Evolutionary conservation across 2,888 invertebrate species (phyloP).

Genomic region (Litoditis marina): DNA sequence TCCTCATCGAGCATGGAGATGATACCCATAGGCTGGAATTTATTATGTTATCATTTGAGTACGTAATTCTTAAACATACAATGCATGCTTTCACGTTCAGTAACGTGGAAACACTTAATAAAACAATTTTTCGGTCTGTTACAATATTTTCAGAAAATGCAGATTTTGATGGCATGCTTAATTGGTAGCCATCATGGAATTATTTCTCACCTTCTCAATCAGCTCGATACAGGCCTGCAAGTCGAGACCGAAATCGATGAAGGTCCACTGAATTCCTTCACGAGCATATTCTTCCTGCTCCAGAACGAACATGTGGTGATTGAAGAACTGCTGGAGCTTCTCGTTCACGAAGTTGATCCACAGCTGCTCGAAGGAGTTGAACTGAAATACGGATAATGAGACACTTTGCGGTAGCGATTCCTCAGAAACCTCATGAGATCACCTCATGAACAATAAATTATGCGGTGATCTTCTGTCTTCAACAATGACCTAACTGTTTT

Average conservation of each 20-base stretch:
- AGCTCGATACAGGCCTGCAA: conserved; percentile 91
- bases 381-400: too few relatives aligned
- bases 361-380: conserved; percentile 94
- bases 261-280: conserved; percentile 90
- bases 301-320: conserved; percentile 83
- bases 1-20: conserved; percentile 62
- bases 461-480: too few relatives aligned
- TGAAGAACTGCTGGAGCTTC: conserved; percentile 75
- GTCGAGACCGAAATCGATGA: conserved; percentile 97
- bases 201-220: conserved; percentile 77
- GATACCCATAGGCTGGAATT: conserved; percentile 59
- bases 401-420: too few relatives aligned
- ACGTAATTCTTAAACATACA: conserved; percentile 11
- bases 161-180: too few relatives aligned
- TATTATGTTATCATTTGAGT: neutral
- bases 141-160: too few relatives aligned
- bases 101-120: too few relatives aligned
- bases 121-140: too few relatives aligned
- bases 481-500: too few relatives aligned
- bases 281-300: conserved; percentile 79
- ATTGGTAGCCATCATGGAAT: too few relatives aligned
- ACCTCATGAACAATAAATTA: too few relatives aligned
- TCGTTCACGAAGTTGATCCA: conserved; percentile 87
- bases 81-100: too few relatives aligned
- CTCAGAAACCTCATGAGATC: too few relatives aligned